Evolutionary conservation across 2,113 vertebrate genomes (phyloP), one percentile per base, ranked within the genome.

Genomic region (Mohoua ochrocephala): DNA sequence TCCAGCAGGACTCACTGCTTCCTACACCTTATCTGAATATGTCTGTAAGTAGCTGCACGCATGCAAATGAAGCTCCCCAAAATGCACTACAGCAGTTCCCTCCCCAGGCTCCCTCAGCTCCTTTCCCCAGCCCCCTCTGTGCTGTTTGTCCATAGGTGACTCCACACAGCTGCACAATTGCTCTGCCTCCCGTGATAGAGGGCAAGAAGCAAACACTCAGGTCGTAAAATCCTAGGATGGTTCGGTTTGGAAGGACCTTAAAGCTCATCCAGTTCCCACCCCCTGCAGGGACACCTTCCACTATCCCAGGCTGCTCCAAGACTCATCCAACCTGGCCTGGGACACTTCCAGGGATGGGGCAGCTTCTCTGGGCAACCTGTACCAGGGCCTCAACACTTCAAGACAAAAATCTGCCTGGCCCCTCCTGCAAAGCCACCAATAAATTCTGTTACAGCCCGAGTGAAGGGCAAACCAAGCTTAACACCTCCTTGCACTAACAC

Each of bases 241-340:
- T 30, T 52, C n/a, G 30, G 28, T 13, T 53, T 13, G 47, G 54
- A 61, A 7, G 2, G 39, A 19, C 15, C 12, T 44, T 35, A 8
- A 35, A 30, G 15, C 16, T 35, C 27, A 35, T 24, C 26, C 9
- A 4, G 20, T 30, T 0, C 49, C 50, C 22, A 3, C 8, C 15
- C 10, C 39, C 26, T 54, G 24, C 24, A 69, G 35, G 21, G 22
- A 49, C 49, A 69, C 1, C 3, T 77, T 33, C 18, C 41, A 24
- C 47, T 7, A 0, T 1, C 21, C 47, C 47, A 69, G 15, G n/a
- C 0, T 76, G 30, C 41, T 76, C 49, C 49, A 20, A 69, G 13
- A 12, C 8, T 8, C 0, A 0, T 35, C 63, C 63, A 61, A 0
- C 30, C 47, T 37, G 21, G 12, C 12, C 26, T 61, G 7, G 79